Base-by-base conservation (phyloP, 2,113 vertebrate genomes). In the Callaeas wilsoni region DNA sequence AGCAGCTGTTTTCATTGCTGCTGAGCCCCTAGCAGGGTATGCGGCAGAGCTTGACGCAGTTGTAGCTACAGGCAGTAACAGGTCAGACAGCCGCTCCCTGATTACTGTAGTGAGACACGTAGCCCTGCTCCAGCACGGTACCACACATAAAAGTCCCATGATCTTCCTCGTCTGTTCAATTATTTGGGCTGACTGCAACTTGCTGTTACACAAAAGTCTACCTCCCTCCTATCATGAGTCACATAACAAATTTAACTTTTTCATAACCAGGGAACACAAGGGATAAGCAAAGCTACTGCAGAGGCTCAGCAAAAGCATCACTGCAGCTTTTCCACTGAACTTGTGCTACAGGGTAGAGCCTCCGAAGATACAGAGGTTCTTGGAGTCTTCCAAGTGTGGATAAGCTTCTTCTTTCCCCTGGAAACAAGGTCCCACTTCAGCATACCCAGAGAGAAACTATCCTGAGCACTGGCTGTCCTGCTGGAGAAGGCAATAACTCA, bases 41-140 rank as follows among this genome's bases (percentile, higher is more conserved):
- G 2, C 7, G 6, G 37, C 68, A 93, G 42, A 84, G 47, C n/a
- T 29, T 33, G 15, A 85, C 37, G 8, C 19, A 86, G 16, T 7
- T 67, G 56, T 20, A 83, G 33, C 19, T 32, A n/a, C 78, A 82
- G 46, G 77, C 7, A 2, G 25, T 16, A 50, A 78, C 60, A 59
- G 37, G 42, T 70, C 52, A 67, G 73, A 11, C 10, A 52, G 60
- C 32, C 2, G 0, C 50, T 84, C 73, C 81, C 41, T 8, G 0
- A 4, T 52, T 52, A 35, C 50, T 37, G 2, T 1, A 62, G 55
- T 16, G 47, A 87, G 55, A 74, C 64, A 78, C 0, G 0, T 4
- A 53, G 37, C 32, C 46, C 50, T 6, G 4, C 30, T 70, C 56
- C 27, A 84, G 41, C 37, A 37, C 1, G 1, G 49, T 12, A 65